Base-by-base conservation (phyloP, 2,888 invertebrate species). In the Agapostemon virescens region DNA sequence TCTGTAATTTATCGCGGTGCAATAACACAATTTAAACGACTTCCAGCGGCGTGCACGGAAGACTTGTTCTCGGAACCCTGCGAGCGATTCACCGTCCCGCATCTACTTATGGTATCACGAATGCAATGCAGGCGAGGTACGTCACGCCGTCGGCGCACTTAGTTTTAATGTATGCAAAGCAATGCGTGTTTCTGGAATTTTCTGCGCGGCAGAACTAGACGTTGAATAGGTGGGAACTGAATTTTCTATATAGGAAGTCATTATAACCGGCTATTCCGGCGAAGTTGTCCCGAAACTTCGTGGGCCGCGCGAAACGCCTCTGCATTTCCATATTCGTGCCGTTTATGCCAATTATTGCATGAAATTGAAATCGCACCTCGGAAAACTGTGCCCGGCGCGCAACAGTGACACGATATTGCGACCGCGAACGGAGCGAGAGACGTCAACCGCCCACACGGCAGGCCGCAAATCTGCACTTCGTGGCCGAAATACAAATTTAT, bases 101-200 rank as follows among this genome's bases (percentile, higher is more conserved):
- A 13, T 66, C 58, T 82, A 72, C 82, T 82, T 82, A 82, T 52
- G 82, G 70, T 82, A 82, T 82, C 73, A 69, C 67, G 82, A 77
- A 77, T 70, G 72, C 72, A 45, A 76, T 69, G 66, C 67, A 38
- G 81, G 33, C 36, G n/a, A 61, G 49, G 36, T 52, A 63, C 40
- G 69, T 40, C 40, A 63, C 40, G 66, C 58, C 40, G 69, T 55
- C 49, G 72, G 26, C 42, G 30, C 81, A 73, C 71, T 82, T 82
- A 82, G 82, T 72, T 82, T 82, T 82, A 82, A 82, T 82, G 17
- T 82, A 82, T 82, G 82, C 77, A 82, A 82, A 82, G 69, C 82
- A 63, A 82, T 82, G 82, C 82, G 82, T 80, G 82, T 82, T 82
- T 76, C 78, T 64, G 49, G 77, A 74, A 82, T 82, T 82, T 82